These are phyloP conservation scores for Metellina segmentata DNA, from an alignment of 2,888 invertebrate genomes.

Conservation along the genomic window DNA sequence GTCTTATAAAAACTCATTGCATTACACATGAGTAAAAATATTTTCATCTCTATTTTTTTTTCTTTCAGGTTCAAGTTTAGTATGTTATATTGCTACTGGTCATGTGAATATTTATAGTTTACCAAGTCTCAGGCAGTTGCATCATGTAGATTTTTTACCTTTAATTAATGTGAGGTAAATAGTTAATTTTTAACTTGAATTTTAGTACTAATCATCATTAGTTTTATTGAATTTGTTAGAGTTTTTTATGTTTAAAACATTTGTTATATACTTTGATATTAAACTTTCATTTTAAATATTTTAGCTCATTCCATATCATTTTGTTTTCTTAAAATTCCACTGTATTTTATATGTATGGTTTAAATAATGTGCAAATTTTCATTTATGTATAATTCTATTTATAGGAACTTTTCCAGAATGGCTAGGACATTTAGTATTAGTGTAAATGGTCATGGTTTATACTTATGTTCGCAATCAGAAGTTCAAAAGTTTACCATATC, in stretches of 20 bases:
- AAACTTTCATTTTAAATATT: no score
- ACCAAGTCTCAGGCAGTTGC: constrained; percentile 95
- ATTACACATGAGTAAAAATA: background rate
- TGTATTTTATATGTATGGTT: no score
- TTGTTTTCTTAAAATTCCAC: no score
- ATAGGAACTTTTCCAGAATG: constrained; percentile 86
- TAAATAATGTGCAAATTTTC: no score
- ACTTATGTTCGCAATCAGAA: constrained; percentile 97
- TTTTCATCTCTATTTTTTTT: background rate
- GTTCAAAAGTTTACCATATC: constrained; percentile 98
- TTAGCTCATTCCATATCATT: no score
- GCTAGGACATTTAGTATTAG: constrained; percentile 98
- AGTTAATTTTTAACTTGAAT: background rate
- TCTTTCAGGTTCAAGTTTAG: constrained; percentile 93
- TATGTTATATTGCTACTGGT: constrained; percentile 96
- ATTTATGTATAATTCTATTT: background rate
- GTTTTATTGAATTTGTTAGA: background rate
- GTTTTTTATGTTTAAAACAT: background rate
- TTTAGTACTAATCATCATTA: no score
- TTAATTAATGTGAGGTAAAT: constrained; percentile 94
- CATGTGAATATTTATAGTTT: constrained; percentile 96
- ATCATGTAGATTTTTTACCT: constrained; percentile 96
- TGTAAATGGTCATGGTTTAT: constrained; percentile 97
- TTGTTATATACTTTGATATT: background rate
- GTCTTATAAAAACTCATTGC: no score